Evolutionary conservation across 2,888 invertebrate species (phyloP), one percentile per base, ranked within the genome.

Genomic region (Ochropleura leucogaster): DNA sequence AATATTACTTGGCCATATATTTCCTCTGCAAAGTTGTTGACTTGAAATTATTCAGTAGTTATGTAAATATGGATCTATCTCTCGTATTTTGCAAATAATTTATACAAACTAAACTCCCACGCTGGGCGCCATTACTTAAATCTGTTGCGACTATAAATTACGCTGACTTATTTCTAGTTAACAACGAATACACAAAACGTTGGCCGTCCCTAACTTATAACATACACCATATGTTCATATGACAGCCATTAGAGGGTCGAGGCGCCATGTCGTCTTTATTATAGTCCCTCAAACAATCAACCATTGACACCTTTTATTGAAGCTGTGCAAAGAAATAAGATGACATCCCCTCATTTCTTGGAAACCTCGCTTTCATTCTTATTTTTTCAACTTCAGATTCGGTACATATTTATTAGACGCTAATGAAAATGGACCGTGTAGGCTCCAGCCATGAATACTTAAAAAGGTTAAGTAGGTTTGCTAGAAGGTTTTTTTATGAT

Each of bases 391-490:
- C 79, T 82, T 72, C 70, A 76, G 77, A 80, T 77, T 79, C 63
- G 65, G 79, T 83, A 82, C 81, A 84, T 87, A 88, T 90, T 88
- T 88, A 85, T 84, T 82, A 87, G 87, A 85, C 84, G 80, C 82
- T 87, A 90, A 90, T 90, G 88, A 89, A 89, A 88, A 86, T 86
- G 85, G 85, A 84, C 82, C 83, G 83, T 83, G 85, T 84, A 81
- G 77, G 81, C 84, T 77, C 74, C 68, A 40, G 67, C 78, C 87
- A 89, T 89, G 89, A 88, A 89, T 90, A 89, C 85, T 84, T 88
- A 84, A 90, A 82, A 79, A 89, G 85, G 84, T 84, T 80, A 78
- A 83, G 77, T 80, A 82, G 76, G 83, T 77, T 87, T 81, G 64
- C 59, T 73, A 69, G 74, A 74, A 79, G 72, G 77, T 80, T 81